Percentiles rank a stretch among this genome's conserved stretches.
phyloP scores from a whole-genome alignment of 1,140 invertebrate species.

The Diachasmimorpha longicaudata region DNA sequence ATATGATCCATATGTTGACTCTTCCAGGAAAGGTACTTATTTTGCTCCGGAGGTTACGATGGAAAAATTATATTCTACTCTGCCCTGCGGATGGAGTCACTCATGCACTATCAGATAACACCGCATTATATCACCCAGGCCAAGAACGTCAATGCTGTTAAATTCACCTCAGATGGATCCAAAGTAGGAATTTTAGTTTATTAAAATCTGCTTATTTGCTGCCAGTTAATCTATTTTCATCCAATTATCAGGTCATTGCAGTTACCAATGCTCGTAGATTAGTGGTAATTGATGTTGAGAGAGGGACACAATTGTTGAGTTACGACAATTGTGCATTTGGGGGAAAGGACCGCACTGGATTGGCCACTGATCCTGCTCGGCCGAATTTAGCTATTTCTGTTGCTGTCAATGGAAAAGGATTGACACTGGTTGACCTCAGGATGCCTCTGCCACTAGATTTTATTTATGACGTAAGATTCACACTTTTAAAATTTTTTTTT shows the following conservation, averaged over 20 bases:
- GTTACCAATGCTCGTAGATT: conserved; percentile 61
- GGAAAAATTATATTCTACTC: conserved; percentile 65
- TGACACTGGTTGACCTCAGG: conserved; percentile 63
- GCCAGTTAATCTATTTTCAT: background rate
- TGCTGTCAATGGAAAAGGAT: conserved; percentile 62
- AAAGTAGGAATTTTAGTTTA: conserved; percentile 41
- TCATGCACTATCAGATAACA: conserved; percentile 60
- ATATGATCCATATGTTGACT: background rate
- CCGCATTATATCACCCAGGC: conserved; percentile 49
- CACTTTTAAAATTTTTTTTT: background rate
- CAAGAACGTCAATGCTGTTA: conserved; percentile 61
- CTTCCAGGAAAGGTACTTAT: conserved; percentile 61
- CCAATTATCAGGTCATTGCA: conserved; percentile 53
- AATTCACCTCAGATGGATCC: conserved; percentile 62
- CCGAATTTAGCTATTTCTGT: conserved; percentile 63
- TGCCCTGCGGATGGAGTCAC: conserved; percentile 56
- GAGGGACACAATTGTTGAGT: conserved; percentile 60
- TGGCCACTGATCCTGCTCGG: conserved; percentile 61
- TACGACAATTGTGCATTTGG: conserved; percentile 65
- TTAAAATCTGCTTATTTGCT: too few species aligned
- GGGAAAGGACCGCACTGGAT: conserved; percentile 60
- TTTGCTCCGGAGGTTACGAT: conserved; percentile 64
- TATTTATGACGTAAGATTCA: conserved; percentile 61
- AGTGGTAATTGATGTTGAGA: conserved; percentile 62
- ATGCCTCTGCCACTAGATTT: conserved; percentile 64